Percentiles rank a stretch among this genome's conserved stretches.
Conservation (phyloP, 2,113 vertebrate species). For the Tragelaphus strepsiceros region DNA sequence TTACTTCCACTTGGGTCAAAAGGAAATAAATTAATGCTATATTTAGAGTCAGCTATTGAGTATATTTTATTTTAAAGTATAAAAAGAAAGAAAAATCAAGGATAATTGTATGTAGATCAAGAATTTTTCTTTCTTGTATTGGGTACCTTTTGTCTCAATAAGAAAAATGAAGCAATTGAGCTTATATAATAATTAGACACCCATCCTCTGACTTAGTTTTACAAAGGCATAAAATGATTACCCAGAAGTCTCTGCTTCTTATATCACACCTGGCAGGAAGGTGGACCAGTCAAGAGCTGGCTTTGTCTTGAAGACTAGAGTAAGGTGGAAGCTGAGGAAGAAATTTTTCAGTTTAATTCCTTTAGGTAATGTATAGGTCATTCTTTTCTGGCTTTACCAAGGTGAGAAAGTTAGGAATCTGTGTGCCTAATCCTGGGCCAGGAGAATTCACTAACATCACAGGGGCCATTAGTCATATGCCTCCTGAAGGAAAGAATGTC, state of each 20-base stretch:
- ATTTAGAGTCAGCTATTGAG: not conserved
- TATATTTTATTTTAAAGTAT: not conserved
- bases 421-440: fast-evolving
- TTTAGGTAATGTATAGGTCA: not conserved
- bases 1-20: not conserved
- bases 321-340: fast-evolving
- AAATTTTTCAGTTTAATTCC: not conserved
- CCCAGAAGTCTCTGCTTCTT: not conserved
- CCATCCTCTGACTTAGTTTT: not conserved
- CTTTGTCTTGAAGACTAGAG: not conserved
- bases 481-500: not conserved
- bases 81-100: not conserved
- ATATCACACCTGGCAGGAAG: not conserved
- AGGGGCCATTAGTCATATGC: fast-evolving
- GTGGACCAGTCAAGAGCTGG: not conserved
- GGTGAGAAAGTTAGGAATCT: not conserved
- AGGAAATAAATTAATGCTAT: not conserved
- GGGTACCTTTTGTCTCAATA: too few species aligned
- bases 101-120: not conserved
- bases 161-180: not conserved
- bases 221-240: not conserved
- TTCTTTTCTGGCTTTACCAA: not conserved
- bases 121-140: not conserved
- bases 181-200: not conserved
- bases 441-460: not conserved